These are phyloP conservation scores for Colostygia pectinataria DNA, from an alignment of 2,888 invertebrate genomes.

Conservation along the genomic window DNA sequence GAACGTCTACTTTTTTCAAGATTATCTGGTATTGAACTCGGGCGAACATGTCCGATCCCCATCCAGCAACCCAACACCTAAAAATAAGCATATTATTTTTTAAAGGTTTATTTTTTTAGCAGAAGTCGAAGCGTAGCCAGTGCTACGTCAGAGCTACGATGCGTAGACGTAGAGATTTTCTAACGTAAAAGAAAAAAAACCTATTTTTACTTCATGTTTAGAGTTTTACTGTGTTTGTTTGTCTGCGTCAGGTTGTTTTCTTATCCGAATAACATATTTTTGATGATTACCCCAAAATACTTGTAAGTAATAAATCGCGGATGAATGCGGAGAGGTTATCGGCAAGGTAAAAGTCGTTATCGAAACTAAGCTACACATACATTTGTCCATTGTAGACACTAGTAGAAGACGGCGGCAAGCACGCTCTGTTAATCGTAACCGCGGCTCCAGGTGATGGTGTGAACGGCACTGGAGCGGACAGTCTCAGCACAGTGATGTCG, in stretches of 20 bases:
- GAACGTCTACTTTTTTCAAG: constrained; percentile 89
- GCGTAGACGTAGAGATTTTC: background rate
- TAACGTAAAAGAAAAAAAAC: no score
- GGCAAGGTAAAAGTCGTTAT: no score
- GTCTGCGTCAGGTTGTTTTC: no score
- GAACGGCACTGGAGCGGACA: constrained; percentile 83
- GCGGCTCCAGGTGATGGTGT: constrained; percentile 69
- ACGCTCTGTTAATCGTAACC: constrained; percentile 84
- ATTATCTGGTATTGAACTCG: constrained; percentile 84
- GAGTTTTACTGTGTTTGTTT: no score
- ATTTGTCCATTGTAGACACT: constrained; percentile 75
- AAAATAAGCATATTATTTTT: constrained; percentile 6
- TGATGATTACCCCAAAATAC: no score
- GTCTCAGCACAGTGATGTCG: constrained; percentile 90
- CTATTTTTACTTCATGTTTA: no score
- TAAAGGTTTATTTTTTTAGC: no score
- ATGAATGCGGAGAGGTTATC: no score
- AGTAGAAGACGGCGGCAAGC: constrained; percentile 76
- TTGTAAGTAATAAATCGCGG: no score
- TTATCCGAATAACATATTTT: no score
- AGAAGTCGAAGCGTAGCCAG: background rate
- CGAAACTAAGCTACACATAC: constrained; percentile 40
- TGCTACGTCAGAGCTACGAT: constrained; percentile 3
- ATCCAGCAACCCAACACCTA: constrained; percentile 89
- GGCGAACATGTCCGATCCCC: constrained; percentile 92